Evolutionary conservation across 2,888 invertebrate species (phyloP), one percentile per base, ranked within the genome.

Genomic region (Nineta flava): DNA sequence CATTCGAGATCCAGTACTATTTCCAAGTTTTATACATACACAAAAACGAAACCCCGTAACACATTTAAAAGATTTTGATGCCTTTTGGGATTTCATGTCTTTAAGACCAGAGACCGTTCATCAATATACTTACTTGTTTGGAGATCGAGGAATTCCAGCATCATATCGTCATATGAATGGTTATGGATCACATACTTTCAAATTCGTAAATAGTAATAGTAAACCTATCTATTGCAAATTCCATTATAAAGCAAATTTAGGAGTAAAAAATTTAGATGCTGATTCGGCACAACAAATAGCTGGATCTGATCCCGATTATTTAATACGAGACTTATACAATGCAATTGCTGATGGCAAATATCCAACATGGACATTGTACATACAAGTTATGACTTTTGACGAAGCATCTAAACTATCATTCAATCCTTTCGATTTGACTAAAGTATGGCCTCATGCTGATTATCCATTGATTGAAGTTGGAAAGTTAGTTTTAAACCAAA

Each of bases 21-120:
- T 97, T 69, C 90, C 95, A 10, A 90, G 86, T 61, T 94, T 97
- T 61, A 92, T 97, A 58, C 96, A 96, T 65, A 92, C 95, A 0
- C 95, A 95, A 65, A 97, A 96, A 66, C 77, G 96, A 55, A 96
- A 97, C 65, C 97, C 97, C 1, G 83, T 77, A 43, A 90, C 90
- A 0, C 87, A 90, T 62, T 70, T 94, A 42, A 93, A 91, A 70
- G 94, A 95, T 69, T 70, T 87, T 2, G 87, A 95, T 61, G 92
- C 92, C 90, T 90, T 93, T 64, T 95, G 95, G 95, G 95, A 95
- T 65, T 95, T 96, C 62, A 75, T 93, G 56, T 80, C 87, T 0
- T 70, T 95, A 46, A 76, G 94, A 44, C 91, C 92, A 0, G 95
- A 95, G 67, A 75, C 85, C 2, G 78, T 79, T 35, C 95, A 96